phyloP scores from a whole-genome alignment of 1,140 invertebrate species.

The Solenopsis fugax region DNA sequence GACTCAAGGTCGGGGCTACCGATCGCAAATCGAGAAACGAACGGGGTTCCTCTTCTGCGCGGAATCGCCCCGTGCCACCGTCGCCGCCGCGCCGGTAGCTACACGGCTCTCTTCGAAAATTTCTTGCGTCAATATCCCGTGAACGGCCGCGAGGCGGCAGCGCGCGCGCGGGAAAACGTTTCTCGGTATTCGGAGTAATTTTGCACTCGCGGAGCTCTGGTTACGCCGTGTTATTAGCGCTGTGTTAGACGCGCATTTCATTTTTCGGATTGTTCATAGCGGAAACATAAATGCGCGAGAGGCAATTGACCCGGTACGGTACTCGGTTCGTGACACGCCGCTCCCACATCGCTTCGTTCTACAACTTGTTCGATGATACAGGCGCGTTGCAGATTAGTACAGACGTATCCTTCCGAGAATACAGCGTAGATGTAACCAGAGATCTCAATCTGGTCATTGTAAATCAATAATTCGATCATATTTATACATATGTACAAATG shows the following conservation, averaged over 20 bases:
- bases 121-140: constrained; percentile 39
- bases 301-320: constrained; percentile 43
- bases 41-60: neutral
- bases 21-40: constrained; percentile 10
- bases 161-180: constrained; percentile 44
- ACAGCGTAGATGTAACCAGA: neutral
- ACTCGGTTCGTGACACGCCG: constrained; percentile 23
- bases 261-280: constrained; percentile 55
- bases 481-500: too few relatives aligned
- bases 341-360: neutral
- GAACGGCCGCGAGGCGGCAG: constrained; percentile 8
- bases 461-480: neutral
- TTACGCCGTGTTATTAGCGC: constrained; percentile 56
- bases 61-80: neutral
- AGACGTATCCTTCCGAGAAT: neutral
- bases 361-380: neutral
- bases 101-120: constrained; percentile 21
- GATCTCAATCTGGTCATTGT: neutral
- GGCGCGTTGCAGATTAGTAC: neutral
- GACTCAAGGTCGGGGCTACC: constrained; percentile 20
- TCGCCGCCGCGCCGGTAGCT: neutral
- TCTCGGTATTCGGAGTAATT: constrained; percentile 58
- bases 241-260: constrained; percentile 55
- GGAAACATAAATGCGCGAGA: constrained; percentile 51
- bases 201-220: constrained; percentile 27